Evolutionary conservation across 2,888 invertebrate genomes (phyloP).

Genomic region (Cheilosia scutellata): DNA sequence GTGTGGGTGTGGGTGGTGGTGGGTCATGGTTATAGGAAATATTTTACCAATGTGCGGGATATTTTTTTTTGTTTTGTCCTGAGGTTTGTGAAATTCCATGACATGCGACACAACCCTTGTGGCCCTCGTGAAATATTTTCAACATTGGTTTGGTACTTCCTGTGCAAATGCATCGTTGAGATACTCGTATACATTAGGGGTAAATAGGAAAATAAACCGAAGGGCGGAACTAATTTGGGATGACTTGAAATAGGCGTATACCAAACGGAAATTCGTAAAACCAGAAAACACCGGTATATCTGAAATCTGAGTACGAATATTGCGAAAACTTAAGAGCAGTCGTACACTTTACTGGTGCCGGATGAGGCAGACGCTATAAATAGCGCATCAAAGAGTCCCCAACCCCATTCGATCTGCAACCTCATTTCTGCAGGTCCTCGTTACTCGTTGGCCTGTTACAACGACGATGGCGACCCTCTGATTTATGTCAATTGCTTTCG

Average conservation of each 20-base stretch:
- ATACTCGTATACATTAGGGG: constrained; percentile 75
- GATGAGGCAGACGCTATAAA: constrained; percentile 61
- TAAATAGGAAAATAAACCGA: constrained; percentile 84
- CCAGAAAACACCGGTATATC: constrained; percentile 65
- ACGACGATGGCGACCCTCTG: constrained; percentile 68
- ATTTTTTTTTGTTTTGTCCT: constrained; percentile 23
- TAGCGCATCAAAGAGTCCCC: constrained; percentile 61
- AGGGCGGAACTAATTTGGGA: constrained; percentile 84
- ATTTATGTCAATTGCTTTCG: constrained; percentile 75
- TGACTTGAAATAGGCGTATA: constrained; percentile 73
- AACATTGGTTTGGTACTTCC: constrained; percentile 31
- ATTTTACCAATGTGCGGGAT: constrained; percentile 61
- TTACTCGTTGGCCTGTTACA: constrained; percentile 53
- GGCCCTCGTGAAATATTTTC: constrained; percentile 42
- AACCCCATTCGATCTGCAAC: background rate
- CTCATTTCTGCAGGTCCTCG: constrained; percentile 29
- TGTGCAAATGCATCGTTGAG: constrained; percentile 65
- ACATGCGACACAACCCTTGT: constrained; percentile 56
- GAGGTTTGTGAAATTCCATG: constrained; percentile 61
- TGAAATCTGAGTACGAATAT: constrained; percentile 14
- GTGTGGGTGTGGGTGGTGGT: background rate
- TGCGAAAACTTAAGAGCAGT: constrained; percentile 58
- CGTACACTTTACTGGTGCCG: constrained; percentile 15
- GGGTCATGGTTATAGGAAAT: constrained; percentile 53
- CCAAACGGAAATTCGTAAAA: constrained; percentile 68